Percentiles rank a stretch among this genome's conserved stretches.
These are phyloP conservation scores for Cheumatopsyche charites DNA, from an alignment of 1,140 invertebrate genomes.

Conservation along the genomic window DNA sequence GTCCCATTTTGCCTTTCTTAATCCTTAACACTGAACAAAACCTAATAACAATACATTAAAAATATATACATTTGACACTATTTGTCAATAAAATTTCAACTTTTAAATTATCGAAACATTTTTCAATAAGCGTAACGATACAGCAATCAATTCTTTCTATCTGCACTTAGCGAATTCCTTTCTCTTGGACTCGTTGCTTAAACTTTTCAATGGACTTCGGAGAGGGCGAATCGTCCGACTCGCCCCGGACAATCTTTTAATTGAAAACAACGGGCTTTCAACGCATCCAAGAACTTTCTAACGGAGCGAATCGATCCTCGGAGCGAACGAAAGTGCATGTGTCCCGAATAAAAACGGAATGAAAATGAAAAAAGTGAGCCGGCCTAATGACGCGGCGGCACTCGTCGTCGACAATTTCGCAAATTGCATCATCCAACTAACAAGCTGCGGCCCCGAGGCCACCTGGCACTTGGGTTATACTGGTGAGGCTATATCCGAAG, in stretches of 20 bases:
- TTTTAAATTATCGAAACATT: too few species aligned
- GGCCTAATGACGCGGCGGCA: conserved; percentile 41
- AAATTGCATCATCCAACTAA: conserved; percentile 47
- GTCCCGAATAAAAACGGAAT: too few species aligned
- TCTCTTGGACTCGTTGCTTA: conserved; percentile 13
- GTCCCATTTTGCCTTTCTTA: too few species aligned
- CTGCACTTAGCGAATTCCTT: conserved; percentile 6
- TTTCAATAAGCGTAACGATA: too few species aligned
- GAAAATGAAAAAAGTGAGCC: neutral
- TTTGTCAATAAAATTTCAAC: too few species aligned
- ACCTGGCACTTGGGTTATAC: neutral
- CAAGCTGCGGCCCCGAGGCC: conserved; percentile 41
- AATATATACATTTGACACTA: too few species aligned
- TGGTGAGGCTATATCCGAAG: neutral
- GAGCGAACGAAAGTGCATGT: too few species aligned
- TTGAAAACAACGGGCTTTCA: conserved; percentile 27
- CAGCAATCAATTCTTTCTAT: neutral
- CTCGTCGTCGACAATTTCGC: conserved; percentile 44
- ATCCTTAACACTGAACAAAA: too few species aligned
- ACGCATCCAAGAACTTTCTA: conserved; percentile 5
- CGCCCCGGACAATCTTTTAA: conserved; percentile 32
- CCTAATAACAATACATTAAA: too few species aligned
- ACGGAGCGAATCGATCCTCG: too few species aligned
- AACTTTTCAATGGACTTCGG: conserved; percentile 27
- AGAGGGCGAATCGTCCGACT: conserved; percentile 1